Evolutionary conservation across 2,797 vertebrate genomes (phyloP).

Genomic region (Rousettus madagascariensis): DNA sequence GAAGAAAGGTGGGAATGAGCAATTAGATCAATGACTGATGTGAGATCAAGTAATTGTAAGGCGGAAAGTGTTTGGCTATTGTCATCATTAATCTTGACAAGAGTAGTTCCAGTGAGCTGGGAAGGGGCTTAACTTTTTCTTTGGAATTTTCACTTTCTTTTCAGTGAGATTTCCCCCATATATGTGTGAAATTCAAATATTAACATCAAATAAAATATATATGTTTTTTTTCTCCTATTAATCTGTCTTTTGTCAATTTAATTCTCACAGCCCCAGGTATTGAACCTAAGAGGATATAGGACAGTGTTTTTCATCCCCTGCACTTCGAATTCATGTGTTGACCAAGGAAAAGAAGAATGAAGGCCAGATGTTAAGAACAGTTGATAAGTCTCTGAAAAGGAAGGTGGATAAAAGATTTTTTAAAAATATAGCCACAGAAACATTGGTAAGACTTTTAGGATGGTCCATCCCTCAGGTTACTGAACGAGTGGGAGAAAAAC

Average conservation of each 20-base stretch:
- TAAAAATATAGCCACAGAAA: not conserved
- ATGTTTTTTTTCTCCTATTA: not conserved
- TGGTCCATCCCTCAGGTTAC: not conserved
- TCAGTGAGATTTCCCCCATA: not conserved
- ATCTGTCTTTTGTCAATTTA: not conserved
- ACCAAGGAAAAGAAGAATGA: not conserved
- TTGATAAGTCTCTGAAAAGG: not conserved
- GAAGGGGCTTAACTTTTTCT: not conserved
- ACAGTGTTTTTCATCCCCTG: not conserved
- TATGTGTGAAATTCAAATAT: not conserved
- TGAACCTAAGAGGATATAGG: not conserved
- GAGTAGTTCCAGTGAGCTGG: not conserved
- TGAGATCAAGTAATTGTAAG: not conserved
- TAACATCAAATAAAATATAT: not conserved
- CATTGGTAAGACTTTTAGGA: not conserved
- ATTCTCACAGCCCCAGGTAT: not conserved
- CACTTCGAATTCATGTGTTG: not conserved
- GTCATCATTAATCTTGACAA: not conserved
- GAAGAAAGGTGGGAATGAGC: not conserved
- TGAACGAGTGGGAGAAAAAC: not conserved
- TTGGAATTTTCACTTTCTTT: not conserved
- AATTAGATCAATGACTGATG: not conserved
- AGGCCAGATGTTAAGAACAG: not conserved
- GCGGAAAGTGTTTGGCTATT: not conserved
- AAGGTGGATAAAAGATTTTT: not conserved